Evolutionary conservation across 2,113 vertebrate species (phyloP).

Genomic region (Neolamprologus ventralis): DNA sequence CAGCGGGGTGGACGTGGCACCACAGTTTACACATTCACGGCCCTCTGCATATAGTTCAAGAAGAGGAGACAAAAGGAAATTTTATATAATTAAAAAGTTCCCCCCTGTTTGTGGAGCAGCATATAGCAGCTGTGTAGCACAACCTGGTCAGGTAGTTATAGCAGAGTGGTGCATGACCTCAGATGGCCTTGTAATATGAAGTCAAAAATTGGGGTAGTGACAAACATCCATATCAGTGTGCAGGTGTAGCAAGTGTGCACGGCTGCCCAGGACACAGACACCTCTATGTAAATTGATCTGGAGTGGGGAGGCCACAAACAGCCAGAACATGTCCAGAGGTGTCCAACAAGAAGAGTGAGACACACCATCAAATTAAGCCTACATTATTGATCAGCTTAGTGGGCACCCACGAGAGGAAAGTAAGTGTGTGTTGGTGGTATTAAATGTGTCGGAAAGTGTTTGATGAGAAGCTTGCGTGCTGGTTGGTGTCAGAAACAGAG

Average conservation of each 20-base stretch:
- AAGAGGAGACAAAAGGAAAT: constrained; percentile 47
- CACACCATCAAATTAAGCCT: constrained; percentile 64
- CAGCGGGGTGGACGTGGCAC: constrained; percentile 95
- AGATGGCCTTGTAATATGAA: constrained; percentile 23
- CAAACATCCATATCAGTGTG: neutral
- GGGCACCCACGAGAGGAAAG: constrained; percentile 42
- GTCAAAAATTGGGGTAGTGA: constrained; percentile 8
- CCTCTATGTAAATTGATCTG: constrained; percentile 63
- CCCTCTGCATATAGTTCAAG: constrained; percentile 88
- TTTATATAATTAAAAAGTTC: constrained; percentile 79
- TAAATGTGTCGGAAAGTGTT: constrained; percentile 29
- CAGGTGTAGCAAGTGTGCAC: constrained; percentile 12
- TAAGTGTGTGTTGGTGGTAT: constrained; percentile 31
- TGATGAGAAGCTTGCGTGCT: neutral
- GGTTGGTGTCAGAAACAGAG: neutral
- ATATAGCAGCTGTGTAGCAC: neutral
- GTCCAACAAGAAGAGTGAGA: constrained; percentile 56
- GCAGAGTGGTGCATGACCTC: neutral
- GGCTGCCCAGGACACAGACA: constrained; percentile 58
- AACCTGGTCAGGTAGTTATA: neutral
- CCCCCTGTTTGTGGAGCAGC: constrained; percentile 6
- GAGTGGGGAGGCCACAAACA: constrained; percentile 33
- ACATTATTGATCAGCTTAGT: constrained; percentile 62
- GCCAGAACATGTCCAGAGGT: constrained; percentile 61
- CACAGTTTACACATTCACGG: constrained; percentile 98